Evolutionary conservation across 2,888 invertebrate species (phyloP), one percentile per base, ranked within the genome.

Genomic region (Atherix ibis): DNA sequence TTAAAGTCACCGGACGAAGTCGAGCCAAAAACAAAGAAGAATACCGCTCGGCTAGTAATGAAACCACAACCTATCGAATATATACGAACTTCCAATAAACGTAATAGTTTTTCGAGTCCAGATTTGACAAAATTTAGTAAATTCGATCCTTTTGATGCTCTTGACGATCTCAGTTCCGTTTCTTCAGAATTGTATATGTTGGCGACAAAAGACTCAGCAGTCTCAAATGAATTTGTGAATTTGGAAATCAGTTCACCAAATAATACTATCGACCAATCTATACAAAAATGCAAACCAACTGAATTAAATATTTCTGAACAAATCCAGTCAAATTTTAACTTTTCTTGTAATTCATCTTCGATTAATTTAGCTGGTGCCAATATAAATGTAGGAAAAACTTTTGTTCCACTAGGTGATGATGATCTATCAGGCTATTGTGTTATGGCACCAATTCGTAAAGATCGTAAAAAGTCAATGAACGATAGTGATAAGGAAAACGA

Each of bases 51-150:
- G 6, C 6, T 22, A 6, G 22, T 26, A 26, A 35, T 39, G 18
- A n/a, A n/a, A n/a, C n/a, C n/a, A n/a, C n/a, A n/a, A n/a, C n/a
- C n/a, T n/a, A n/a, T n/a, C n/a, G n/a, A n/a, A n/a, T n/a, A n/a
- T n/a, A n/a, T n/a, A n/a, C n/a, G n/a, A n/a, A n/a, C n/a, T n/a
- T 17, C 27, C 2, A 41, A 33, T 2, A 58, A 60, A 27, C 56
- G 61, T 1, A 58, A 60, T 31, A 62, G 62, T 32, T 57, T 58
- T 35, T 61, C 61, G 1, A 60, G 58, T 41, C 62, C 61, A 0
- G 62, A 61, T 46, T 44, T 61, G 2, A 56, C 58, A 0, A 53
- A 58, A 40, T 50, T 56, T 1, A 53, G 55, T 32, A 49, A 47
- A 18, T 38, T 54, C 18, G 54, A 58, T 29, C 43, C 50, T 16